Percentiles rank a stretch among this genome's conserved stretches.
Conservation (phyloP, 1,140 invertebrate species). For the Drosophila quadrilineata region DNA sequence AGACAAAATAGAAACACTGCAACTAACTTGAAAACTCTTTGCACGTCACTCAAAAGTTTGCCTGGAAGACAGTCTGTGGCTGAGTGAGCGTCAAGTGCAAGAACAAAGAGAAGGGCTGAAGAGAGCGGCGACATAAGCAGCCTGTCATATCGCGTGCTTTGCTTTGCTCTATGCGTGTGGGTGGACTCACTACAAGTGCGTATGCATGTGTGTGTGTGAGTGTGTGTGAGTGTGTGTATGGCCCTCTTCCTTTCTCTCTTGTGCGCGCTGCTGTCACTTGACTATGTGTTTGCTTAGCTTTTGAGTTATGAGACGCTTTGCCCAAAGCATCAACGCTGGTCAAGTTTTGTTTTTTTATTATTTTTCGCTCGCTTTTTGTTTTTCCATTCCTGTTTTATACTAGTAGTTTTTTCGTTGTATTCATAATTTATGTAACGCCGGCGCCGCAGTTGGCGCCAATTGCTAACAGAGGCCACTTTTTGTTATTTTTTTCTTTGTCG, state of each 20-base stretch:
- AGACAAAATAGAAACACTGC: conserved; percentile 20
- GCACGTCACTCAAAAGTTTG: conserved; percentile 23
- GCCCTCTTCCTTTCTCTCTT: too few relatives aligned
- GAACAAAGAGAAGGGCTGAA: background rate
- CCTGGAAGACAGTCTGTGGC: background rate
- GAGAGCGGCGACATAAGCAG: background rate
- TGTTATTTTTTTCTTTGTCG: too few relatives aligned
- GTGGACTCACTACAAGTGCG: too few relatives aligned
- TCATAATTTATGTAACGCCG: conserved; percentile 24
- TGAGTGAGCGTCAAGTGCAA: background rate
- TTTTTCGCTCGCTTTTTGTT: too few relatives aligned
- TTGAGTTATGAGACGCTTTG: conserved; percentile 23
- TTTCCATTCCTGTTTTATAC: too few relatives aligned
- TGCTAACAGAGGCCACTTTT: conserved; percentile 1
- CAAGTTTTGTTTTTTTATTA: background rate
- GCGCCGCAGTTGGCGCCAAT: background rate
- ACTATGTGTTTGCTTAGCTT: conserved; percentile 2
- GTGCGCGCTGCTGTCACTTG: too few relatives aligned
- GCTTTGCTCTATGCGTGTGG: background rate
- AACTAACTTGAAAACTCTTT: conserved; percentile 20
- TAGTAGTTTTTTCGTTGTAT: background rate
- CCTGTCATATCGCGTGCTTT: background rate
- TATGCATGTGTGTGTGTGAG: too few relatives aligned
- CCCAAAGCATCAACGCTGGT: too few relatives aligned
- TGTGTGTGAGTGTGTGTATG: background rate